Conservation (phyloP, 1,140 invertebrate species). For the Colletes gigas region DNA sequence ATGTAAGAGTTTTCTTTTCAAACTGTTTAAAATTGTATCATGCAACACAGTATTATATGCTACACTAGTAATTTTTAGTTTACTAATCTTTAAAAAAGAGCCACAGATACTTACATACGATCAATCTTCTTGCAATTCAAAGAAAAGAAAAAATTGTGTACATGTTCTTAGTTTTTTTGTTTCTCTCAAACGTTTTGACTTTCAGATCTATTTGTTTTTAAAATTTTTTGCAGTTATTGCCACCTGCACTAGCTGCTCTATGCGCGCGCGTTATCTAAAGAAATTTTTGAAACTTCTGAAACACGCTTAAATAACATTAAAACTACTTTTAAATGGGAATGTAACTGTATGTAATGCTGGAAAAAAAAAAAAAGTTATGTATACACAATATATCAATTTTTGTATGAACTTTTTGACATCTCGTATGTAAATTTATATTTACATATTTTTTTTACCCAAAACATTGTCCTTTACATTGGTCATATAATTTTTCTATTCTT, state of each 20-base stretch:
- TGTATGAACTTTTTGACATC: conserved; percentile 1
- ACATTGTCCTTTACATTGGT: conserved; percentile 58
- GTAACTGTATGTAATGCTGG: conserved; percentile 35
- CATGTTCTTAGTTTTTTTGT: conserved; percentile 22
- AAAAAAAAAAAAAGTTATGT: conserved; percentile 33
- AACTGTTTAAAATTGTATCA: conserved; percentile 58
- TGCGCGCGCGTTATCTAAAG: conserved; percentile 25
- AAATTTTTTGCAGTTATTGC: conserved; percentile 14
- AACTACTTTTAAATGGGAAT: conserved; percentile 46
- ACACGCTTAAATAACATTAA: conserved; percentile 36
- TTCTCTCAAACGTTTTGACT: neutral
- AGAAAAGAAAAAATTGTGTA: conserved; percentile 37
- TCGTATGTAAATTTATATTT: conserved; percentile 54
- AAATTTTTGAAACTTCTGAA: conserved; percentile 14
- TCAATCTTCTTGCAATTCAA: conserved; percentile 35
- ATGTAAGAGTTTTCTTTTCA: conserved; percentile 56
- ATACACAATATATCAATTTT: conserved; percentile 39
- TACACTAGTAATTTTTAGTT: conserved; percentile 60
- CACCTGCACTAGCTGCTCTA: conserved; percentile 48
- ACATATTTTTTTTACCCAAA: conserved; percentile 41
- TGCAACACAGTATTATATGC: conserved; percentile 65
- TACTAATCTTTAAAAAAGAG: conserved; percentile 60
- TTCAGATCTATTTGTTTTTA: neutral
- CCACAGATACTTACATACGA: conserved; percentile 55
- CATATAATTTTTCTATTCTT: conserved; percentile 33